Evolutionary conservation across 2,113 vertebrate species (phyloP).

Genomic region (Mobula birostris): DNA sequence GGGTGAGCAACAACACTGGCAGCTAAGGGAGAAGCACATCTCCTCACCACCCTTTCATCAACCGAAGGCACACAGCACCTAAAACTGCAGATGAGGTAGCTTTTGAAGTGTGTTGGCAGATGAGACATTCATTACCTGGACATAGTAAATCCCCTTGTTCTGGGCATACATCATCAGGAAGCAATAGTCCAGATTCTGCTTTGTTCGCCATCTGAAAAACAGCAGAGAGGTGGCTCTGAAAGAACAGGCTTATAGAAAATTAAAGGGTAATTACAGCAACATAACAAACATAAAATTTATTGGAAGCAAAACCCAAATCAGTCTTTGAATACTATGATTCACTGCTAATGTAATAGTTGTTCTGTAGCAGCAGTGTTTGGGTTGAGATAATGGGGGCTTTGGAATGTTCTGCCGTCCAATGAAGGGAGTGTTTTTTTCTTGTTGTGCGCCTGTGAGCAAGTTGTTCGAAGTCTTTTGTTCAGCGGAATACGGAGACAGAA

Average conservation of each 20-base stretch:
- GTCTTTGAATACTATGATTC: background rate
- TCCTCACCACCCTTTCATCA: background rate
- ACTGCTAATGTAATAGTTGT: too few relatives aligned
- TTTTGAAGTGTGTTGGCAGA: background rate
- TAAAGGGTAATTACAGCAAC: background rate
- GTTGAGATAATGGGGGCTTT: too few relatives aligned
- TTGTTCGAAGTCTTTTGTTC: too few relatives aligned
- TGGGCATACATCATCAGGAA: constrained; percentile 99
- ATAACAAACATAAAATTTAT: background rate
- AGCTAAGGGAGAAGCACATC: background rate
- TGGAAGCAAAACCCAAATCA: background rate
- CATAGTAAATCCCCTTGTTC: constrained; percentile 89
- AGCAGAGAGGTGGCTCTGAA: background rate
- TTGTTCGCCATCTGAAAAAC: constrained; percentile 85
- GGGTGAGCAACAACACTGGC: background rate
- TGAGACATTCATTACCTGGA: constrained; percentile 70
- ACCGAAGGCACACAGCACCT: background rate
- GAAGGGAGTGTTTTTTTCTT: too few relatives aligned
- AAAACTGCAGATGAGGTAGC: background rate
- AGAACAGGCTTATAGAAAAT: background rate
- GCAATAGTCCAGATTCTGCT: constrained; percentile 96
- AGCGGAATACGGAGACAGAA: too few relatives aligned
- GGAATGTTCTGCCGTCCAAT: too few relatives aligned
- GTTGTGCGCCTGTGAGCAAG: too few relatives aligned
- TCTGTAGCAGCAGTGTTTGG: too few relatives aligned